These are phyloP conservation scores for Nemapogon koenigi DNA, from an alignment of 2,888 invertebrate species.

Conservation along the genomic window DNA sequence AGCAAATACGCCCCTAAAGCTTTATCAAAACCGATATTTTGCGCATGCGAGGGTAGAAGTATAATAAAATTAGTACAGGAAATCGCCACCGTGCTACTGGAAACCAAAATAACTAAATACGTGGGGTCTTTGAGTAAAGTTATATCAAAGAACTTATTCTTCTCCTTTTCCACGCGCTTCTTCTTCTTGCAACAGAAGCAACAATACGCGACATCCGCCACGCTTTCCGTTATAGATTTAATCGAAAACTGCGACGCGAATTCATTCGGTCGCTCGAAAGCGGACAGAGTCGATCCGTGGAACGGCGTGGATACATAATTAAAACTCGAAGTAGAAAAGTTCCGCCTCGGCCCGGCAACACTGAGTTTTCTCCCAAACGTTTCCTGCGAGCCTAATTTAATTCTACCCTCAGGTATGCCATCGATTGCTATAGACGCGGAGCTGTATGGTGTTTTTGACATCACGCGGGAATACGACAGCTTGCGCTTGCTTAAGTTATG, in stretches of 20 bases:
- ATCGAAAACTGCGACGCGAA: conserved; percentile 81
- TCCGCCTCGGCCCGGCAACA: conserved; percentile 61
- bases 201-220: conserved; percentile 51
- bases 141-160: conserved; percentile 76
- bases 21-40: conserved; percentile 74
- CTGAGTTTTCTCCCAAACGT: conserved; percentile 38
- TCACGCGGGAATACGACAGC: conserved; percentile 36
- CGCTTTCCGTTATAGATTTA: conserved; percentile 69
- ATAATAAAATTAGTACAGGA: conserved; percentile 91
- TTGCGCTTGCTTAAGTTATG: conserved; percentile 43
- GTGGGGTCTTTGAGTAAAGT: conserved; percentile 76
- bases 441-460: conserved; percentile 52
- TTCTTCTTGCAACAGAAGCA: conserved; percentile 50
- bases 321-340: conserved; percentile 81
- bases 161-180: conserved; percentile 26
- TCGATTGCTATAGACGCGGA: conserved; percentile 67
- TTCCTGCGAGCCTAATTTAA: conserved; percentile 42
- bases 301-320: conserved; percentile 84
- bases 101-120: conserved; percentile 81
- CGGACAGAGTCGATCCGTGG: conserved; percentile 82
- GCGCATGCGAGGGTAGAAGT: conserved; percentile 78
- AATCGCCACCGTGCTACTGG: conserved; percentile 85
- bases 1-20: conserved; percentile 74
- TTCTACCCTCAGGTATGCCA: conserved; percentile 65
- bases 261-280: conserved; percentile 75